phyloP scores from a whole-genome alignment of 2,797 vertebrate species.

The Babyrousa celebensis region DNA sequence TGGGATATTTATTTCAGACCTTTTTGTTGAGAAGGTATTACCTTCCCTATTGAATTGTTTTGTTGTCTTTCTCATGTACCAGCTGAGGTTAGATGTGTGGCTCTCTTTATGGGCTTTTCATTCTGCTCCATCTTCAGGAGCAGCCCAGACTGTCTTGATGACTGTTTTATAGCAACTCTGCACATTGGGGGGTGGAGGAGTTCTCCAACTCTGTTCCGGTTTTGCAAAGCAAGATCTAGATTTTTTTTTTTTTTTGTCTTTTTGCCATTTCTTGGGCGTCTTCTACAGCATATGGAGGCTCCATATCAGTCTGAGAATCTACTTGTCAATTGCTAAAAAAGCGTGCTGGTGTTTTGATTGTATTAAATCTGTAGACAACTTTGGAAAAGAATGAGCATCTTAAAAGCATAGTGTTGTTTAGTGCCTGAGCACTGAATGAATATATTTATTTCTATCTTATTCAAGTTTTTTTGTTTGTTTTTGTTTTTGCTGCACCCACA shows the following conservation, averaged over 20 bases:
- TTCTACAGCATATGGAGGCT: background rate
- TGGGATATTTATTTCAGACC: background rate
- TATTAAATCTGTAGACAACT: background rate
- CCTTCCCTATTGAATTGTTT: background rate
- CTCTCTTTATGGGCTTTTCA: background rate
- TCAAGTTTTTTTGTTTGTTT: no score
- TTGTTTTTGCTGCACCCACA: no score
- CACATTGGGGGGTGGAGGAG: no score
- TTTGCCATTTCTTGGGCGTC: no score
- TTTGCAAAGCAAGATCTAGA: background rate
- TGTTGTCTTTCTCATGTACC: background rate
- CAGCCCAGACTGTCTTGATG: background rate
- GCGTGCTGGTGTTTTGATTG: background rate
- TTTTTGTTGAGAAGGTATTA: background rate
- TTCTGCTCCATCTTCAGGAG: background rate
- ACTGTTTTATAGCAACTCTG: background rate
- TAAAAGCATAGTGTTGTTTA: background rate
- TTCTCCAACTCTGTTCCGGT: background rate
- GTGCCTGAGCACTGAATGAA: background rate
- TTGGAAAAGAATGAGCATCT: background rate
- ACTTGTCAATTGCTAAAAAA: background rate
- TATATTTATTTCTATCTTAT: conserved; percentile 9
- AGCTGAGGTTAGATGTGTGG: background rate
- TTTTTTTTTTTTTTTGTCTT: background rate
- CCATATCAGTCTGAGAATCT: background rate